Conservation (phyloP, 2,888 invertebrate species). For the Meiosimyza decipiens region DNA sequence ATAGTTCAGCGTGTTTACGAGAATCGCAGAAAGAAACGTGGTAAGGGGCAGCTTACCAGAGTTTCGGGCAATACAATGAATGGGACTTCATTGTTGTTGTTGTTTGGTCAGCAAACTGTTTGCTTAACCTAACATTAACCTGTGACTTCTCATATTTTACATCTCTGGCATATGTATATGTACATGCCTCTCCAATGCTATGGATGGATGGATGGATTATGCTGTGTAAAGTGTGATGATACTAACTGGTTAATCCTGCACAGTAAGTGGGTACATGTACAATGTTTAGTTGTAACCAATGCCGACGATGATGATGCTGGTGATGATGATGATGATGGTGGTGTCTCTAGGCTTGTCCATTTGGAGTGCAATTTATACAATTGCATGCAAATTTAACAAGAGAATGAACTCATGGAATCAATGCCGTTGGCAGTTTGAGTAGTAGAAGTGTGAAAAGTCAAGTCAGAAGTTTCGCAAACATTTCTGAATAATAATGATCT, state of each 20-base stretch:
- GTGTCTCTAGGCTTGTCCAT: slow-evolving; percentile 29
- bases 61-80: too few relatives aligned
- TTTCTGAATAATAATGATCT: slow-evolving; percentile 48
- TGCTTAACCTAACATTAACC: too few relatives aligned
- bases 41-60: too few relatives aligned
- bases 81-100: too few relatives aligned
- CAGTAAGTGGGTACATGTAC: slow-evolving; percentile 17
- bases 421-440: neutral
- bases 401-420: slow-evolving; percentile 6
- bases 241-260: too few relatives aligned
- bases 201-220: neutral
- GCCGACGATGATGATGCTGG: slow-evolving; percentile 33
- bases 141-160: too few relatives aligned
- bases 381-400: slow-evolving; percentile 16
- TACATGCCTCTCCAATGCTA: neutral
- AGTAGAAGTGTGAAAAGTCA: slow-evolving; percentile 49
- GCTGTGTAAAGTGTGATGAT: neutral
- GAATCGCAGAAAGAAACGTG: too few relatives aligned
- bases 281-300: slow-evolving; percentile 42
- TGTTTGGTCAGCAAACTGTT: too few relatives aligned
- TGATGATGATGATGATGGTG: slow-evolving; percentile 21
- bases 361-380: slow-evolving; percentile 16
- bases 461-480: slow-evolving; percentile 47
- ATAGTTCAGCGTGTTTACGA: too few relatives aligned
- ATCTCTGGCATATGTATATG: neutral